Conservation (phyloP, 2,797 vertebrate genomes). For the Enteromius mattozi region DNA sequence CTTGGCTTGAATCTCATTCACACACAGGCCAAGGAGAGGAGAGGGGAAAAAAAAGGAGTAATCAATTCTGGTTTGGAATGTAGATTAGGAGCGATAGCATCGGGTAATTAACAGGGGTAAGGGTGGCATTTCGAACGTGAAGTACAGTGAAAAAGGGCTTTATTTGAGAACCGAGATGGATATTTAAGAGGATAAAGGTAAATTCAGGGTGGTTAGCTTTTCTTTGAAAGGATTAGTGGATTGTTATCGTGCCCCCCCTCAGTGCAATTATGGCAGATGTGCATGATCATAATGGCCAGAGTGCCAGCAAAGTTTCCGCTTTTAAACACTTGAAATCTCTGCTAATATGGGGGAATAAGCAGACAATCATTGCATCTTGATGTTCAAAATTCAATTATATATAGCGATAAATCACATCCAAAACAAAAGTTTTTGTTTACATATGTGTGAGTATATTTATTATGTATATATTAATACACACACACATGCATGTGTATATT, state of each 20-base stretch:
- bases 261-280: constrained; percentile 60
- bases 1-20: constrained; percentile 83
- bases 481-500: too few species aligned
- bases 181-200: constrained; percentile 82
- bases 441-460: too few species aligned
- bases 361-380: not conserved
- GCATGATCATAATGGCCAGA: constrained; percentile 1
- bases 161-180: constrained; percentile 83
- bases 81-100: constrained; percentile 88
- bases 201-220: constrained; percentile 77
- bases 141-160: constrained; percentile 76
- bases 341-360: not conserved
- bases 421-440: too few species aligned
- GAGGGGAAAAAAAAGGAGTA: constrained; percentile 68
- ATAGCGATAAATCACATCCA: too few species aligned
- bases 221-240: constrained; percentile 80
- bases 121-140: constrained; percentile 79
- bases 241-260: constrained; percentile 65
- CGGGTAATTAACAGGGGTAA: constrained; percentile 87
- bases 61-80: constrained; percentile 76
- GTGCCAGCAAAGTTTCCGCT: constrained; percentile 29
- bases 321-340: constrained; percentile 1
- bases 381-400: not conserved
- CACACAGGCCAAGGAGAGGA: constrained; percentile 59
- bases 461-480: too few species aligned